These are phyloP conservation scores for Silurus asotus DNA, from an alignment of 2,113 vertebrate species.

Conservation along the genomic window DNA sequence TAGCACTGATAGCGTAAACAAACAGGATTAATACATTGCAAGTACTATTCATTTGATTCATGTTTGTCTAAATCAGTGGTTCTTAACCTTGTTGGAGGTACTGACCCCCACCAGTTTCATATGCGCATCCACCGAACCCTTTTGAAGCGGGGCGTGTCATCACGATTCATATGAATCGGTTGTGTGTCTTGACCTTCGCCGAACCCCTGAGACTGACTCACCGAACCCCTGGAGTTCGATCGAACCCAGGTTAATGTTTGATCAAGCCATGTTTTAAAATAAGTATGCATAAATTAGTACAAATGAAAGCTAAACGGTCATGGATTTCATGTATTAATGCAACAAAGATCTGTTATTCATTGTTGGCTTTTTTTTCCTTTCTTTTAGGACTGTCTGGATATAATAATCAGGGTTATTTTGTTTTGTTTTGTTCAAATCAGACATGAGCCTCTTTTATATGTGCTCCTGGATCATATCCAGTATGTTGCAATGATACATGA, in stretches of 20 bases:
- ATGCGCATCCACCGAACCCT: too few relatives aligned
- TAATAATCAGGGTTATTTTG: neutral
- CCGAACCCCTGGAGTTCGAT: too few relatives aligned
- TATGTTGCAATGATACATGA: neutral
- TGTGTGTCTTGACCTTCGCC: too few relatives aligned
- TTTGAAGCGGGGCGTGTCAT: too few relatives aligned
- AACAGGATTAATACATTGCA: neutral
- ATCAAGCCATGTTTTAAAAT: neutral
- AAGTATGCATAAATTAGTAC: neutral
- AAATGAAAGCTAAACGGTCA: neutral
- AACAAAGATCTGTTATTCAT: neutral
- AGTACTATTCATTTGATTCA: neutral
- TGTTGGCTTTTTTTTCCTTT: neutral
- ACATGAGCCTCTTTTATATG: neutral
- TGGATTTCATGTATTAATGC: neutral
- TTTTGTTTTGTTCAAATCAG: neutral
- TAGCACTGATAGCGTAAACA: neutral
- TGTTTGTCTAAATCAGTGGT: neutral
- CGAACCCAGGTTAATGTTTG: neutral
- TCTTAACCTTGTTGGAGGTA: too few relatives aligned
- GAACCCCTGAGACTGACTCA: too few relatives aligned
- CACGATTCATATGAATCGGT: too few relatives aligned
- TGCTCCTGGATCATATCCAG: neutral
- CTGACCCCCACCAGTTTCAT: too few relatives aligned
- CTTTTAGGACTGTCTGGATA: neutral